These are phyloP conservation scores for Astreopora myriophthalma DNA, from an alignment of 64 coral and sea anemone species.

Conservation along the genomic window DNA sequence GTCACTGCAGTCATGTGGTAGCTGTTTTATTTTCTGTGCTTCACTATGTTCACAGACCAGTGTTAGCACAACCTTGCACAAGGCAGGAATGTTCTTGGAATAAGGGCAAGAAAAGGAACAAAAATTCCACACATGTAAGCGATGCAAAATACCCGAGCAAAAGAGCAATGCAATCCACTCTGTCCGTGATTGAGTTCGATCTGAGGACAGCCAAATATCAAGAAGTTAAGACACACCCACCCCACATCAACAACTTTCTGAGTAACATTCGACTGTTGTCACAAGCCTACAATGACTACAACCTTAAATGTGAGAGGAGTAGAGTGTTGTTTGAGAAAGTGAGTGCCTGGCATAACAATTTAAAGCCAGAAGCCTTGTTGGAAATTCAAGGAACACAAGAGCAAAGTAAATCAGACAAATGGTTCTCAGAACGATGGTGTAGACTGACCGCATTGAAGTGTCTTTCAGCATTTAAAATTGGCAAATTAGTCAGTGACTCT, in stretches of 20 bases:
- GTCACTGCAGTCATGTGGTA: slow-evolving; percentile 35
- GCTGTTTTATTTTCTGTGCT: background rate
- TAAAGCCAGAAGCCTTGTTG: background rate
- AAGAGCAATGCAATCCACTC: background rate
- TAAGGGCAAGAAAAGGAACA: slow-evolving; percentile 47
- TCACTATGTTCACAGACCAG: background rate
- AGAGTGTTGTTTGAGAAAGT: background rate
- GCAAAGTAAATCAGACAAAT: background rate
- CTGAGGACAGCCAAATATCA: slow-evolving; percentile 15
- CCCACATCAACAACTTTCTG: background rate
- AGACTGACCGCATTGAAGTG: background rate
- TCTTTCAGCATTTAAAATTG: background rate
- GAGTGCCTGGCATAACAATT: background rate
- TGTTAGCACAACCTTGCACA: background rate
- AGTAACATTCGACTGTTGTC: background rate
- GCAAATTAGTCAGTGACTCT: background rate
- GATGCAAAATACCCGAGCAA: slow-evolving; percentile 45
- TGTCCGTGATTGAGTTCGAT: slow-evolving; percentile 46
- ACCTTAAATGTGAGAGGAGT: background rate
- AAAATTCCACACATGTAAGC: background rate
- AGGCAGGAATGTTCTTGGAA: slow-evolving; percentile 43
- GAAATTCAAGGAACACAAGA: background rate
- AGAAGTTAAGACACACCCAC: background rate
- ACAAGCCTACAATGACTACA: slow-evolving; percentile 14
- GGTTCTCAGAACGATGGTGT: background rate